Base-by-base conservation (phyloP, 1,140 invertebrate genomes). In the Sinella curviseta region DNA sequence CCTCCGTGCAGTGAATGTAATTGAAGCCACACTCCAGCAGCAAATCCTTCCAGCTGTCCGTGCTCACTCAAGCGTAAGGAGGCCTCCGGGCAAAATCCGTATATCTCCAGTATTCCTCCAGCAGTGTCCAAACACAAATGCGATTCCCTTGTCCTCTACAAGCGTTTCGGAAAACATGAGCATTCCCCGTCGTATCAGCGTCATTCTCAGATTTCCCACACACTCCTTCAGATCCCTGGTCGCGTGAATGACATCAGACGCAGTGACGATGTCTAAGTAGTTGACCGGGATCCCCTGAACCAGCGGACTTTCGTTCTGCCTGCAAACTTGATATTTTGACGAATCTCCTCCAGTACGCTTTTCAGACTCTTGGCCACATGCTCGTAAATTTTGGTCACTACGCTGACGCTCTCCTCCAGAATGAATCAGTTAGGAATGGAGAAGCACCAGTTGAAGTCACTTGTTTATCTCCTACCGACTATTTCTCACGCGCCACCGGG, bases 201-300 rank as follows among this genome's bases (percentile, higher is more conserved):
- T 30, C 16, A 24, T 3, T 16, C 77, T 60, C 14, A 73, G 28
- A 30, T 78, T 31, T 1, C 1, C 1, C 2, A 78, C n/a, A n/a
- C 31, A 39, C 16, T 78, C 77, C 17, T 78, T n/a, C 17, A 78
- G 31, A 28, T 78, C 48, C n/a, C 73, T 26, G 14, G 77, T 78
- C 12, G 80, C 80, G 34, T 81, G 80, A 28, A 78, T 34, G 20
- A 79, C 80, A 28, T 81, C 77, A 24, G 77, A 36, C 20, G 60
- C 80, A 3, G 77, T 0, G 8, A 81, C 65, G 20, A 76, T 17
- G 73, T 81, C 80, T 30, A 73, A 78, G 26, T 60, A 30, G 28
- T 73, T 74, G 16, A 74, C 31, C 4, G 70, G 35, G 36, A 67
- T 75, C 30, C 55, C 73, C 57, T 81, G 80, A 33, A 16, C 34